A percentile compares a stretch with the other conserved stretches of the same genome.
Conservation (phyloP, 2,888 invertebrate genomes). For the Cephus runcator region DNA sequence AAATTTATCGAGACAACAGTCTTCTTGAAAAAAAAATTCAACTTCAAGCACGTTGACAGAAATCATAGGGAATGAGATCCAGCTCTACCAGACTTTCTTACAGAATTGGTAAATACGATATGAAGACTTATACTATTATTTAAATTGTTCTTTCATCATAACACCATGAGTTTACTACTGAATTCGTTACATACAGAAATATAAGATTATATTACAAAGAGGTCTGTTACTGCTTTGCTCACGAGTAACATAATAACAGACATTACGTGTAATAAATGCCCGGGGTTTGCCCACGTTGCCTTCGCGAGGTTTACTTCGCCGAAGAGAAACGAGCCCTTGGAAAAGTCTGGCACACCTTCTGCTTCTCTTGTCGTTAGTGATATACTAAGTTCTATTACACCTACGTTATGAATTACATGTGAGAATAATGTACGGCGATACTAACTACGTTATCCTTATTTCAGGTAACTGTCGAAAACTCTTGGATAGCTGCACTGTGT, state of each 20-base stretch:
- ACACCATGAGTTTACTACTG: not conserved
- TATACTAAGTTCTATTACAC: not conserved
- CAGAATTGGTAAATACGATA: not conserved
- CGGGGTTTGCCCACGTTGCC: slow-evolving; percentile 59
- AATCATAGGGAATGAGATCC: not conserved
- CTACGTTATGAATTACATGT: not conserved
- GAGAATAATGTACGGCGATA: not conserved
- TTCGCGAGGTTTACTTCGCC: slow-evolving; percentile 59
- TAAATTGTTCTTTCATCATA: not conserved
- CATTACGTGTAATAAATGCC: slow-evolving; percentile 44
- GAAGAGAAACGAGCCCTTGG: slow-evolving; percentile 58
- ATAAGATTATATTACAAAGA: not conserved
- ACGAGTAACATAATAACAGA: not conserved
- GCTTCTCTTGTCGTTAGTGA: slow-evolving; percentile 63
- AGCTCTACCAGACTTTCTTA: not conserved
- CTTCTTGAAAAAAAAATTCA: not conserved
- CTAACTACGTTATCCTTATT: slow-evolving; percentile 5
- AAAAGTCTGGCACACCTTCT: slow-evolving; percentile 62
- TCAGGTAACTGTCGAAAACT: slow-evolving; percentile 59
- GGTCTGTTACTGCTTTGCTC: not conserved
- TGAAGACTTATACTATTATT: not conserved
- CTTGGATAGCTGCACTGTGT: slow-evolving; percentile 52
- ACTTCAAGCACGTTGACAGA: not conserved
- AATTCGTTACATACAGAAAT: not conserved
- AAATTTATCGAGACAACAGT: not conserved